Base-by-base conservation (phyloP, 1,140 invertebrate genomes). In the Lerema accius region DNA sequence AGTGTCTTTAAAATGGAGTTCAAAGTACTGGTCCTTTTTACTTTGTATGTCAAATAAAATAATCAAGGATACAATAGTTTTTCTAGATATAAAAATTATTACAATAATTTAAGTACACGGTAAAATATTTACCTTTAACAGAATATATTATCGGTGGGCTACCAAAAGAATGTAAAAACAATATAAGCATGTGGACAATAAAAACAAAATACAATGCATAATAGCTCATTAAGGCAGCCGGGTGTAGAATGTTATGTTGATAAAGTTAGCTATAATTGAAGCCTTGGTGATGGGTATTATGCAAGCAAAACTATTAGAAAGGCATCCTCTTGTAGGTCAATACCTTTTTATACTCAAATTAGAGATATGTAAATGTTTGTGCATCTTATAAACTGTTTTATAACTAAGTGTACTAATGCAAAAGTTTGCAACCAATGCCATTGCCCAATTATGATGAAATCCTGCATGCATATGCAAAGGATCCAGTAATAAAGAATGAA, bases 281-380 rank as follows among this genome's bases (percentile, higher is more conserved):
- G 32, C 14, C 53, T 48, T n/a, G 35, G 37, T 65, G 66, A 65
- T 71, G 65, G 56, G 14, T 11, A 48, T 78, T 78, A 78, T 67
- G 62, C 69, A 76, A 78, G 55, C 51, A 15, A 53, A 15, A 28
- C 16, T 51, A 75, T 80, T 80, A 76, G 75, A 78, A 80, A 80
- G 75, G 71, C 66, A 69, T 63, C 48, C 37, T 32, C 40, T 53
- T 60, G 37, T 73, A 61, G 68, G 67, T 78, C 72, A 76, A 53
- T 32, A 69, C 32, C 53, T 56, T 56, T 56, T 56, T 56, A 55
- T 56, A 56, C 28, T 17, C 39, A 56, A 56, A 56, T 32, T 56
- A 45, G 9, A 56, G 35, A 56, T 17, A 46, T 45, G 9, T 46
- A 4, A 45, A 45, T 56, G 9, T 32, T 32, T 32, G 23, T 56